Conservation (phyloP, 2,888 invertebrate genomes). For the Adineta ricciae region DNA sequence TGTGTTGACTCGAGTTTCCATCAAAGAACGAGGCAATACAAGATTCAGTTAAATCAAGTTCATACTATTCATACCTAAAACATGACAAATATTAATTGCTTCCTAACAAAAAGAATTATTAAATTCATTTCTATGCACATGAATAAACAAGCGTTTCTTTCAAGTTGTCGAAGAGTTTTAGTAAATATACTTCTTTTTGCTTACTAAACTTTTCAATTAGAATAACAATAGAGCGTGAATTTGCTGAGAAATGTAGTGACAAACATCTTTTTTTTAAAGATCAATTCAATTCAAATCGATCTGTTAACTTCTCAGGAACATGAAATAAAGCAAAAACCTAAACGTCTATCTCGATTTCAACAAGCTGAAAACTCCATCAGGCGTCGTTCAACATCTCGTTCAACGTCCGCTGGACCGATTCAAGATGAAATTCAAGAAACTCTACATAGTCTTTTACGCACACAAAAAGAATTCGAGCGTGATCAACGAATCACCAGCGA, state of each 20-base stretch:
- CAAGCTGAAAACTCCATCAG: neutral
- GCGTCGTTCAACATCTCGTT: neutral
- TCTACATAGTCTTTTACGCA: conserved; percentile 43
- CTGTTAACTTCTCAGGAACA: neutral
- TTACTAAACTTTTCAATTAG: too few relatives aligned
- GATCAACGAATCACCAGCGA: conserved; percentile 52
- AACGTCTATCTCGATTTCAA: neutral
- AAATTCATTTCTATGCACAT: too few relatives aligned
- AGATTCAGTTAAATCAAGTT: neutral
- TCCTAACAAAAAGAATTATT: too few relatives aligned
- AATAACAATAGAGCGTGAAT: too few relatives aligned
- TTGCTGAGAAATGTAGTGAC: too few relatives aligned
- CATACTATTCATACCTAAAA: too few relatives aligned
- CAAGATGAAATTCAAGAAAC: conserved; percentile 46
- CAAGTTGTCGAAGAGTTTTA: too few relatives aligned
- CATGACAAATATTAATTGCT: too few relatives aligned
- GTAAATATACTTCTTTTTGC: too few relatives aligned
- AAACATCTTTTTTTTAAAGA: neutral
- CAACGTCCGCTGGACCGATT: conserved; percentile 29
- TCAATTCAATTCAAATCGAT: neutral
- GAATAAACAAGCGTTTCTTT: too few relatives aligned
- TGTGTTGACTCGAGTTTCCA: neutral
- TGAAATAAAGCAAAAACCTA: neutral
- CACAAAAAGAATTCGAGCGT: conserved; percentile 47
- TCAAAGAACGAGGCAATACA: too few relatives aligned